Conservation (phyloP, 2,113 vertebrate species). For the Epinephelus lanceolatus region DNA sequence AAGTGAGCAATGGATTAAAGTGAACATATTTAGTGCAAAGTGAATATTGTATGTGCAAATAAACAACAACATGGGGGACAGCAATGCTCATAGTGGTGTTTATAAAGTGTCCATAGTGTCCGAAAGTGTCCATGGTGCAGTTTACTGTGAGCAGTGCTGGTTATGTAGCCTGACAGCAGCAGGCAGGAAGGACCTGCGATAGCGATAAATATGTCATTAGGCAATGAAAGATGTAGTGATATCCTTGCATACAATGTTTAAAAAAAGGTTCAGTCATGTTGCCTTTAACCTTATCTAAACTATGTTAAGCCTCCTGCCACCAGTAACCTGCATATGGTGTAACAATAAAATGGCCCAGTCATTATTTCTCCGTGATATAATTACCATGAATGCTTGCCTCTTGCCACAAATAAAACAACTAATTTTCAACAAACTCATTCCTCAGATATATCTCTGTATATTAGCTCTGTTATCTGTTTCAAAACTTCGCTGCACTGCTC, state of each 20-base stretch:
- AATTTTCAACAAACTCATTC: neutral
- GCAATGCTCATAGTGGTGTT: no score
- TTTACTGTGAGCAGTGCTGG: no score
- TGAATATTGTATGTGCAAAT: no score
- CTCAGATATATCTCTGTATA: no score
- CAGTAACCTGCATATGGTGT: neutral
- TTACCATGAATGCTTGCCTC: neutral
- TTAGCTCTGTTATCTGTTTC: neutral
- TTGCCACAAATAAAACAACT: neutral
- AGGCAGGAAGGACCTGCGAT: no score
- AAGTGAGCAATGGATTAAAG: no score
- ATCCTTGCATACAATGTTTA: neutral
- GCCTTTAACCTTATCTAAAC: neutral
- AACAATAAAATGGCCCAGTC: neutral
- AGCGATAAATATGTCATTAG: neutral
- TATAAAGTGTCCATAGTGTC: no score
- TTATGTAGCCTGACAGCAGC: no score
- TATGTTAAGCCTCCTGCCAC: neutral
- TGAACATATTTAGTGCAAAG: no score
- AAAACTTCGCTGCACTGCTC: neutral
- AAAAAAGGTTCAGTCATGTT: neutral
- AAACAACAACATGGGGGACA: no score
- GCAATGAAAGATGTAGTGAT: neutral
- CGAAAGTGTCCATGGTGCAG: no score
- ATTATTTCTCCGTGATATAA: constrained; percentile 1